phyloP scores from a whole-genome alignment of 2,113 vertebrate genomes.

The Peromyscus leucopus region DNA sequence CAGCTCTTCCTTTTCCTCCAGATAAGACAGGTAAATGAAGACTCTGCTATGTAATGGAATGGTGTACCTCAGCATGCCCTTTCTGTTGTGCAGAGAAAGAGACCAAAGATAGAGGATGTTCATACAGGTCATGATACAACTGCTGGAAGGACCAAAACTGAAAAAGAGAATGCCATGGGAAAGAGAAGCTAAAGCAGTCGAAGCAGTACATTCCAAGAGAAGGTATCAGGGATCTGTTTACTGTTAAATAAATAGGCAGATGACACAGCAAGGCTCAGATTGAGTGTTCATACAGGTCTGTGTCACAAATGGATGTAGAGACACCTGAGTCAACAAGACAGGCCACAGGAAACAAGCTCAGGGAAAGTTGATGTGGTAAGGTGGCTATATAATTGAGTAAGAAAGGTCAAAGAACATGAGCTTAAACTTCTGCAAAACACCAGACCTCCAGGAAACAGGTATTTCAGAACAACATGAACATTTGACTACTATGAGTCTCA shows the following conservation, averaged over 20 bases:
- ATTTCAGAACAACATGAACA: neutral
- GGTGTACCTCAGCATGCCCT: neutral
- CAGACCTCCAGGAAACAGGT: neutral
- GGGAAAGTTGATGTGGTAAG: neutral
- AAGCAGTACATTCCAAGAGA: neutral
- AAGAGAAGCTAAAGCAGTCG: neutral
- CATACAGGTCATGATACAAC: neutral
- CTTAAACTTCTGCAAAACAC: neutral
- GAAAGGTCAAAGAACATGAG: neutral
- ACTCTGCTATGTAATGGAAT: neutral
- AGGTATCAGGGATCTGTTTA: neutral
- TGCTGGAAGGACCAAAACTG: neutral
- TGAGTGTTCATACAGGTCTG: neutral
- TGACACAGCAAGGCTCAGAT: neutral
- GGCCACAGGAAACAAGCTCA: neutral
- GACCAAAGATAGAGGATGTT: neutral
- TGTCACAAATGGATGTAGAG: neutral
- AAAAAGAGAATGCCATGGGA: neutral
- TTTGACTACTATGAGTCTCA: neutral
- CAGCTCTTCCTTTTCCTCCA: neutral
- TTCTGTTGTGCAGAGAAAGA: neutral
- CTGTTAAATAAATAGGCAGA: neutral
- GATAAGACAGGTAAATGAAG: conserved; percentile 18
- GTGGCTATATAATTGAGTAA: neutral
- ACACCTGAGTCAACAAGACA: neutral